Evolutionary conservation across 1,140 invertebrate species (phyloP).

Genomic region (Papilio machaon): DNA sequence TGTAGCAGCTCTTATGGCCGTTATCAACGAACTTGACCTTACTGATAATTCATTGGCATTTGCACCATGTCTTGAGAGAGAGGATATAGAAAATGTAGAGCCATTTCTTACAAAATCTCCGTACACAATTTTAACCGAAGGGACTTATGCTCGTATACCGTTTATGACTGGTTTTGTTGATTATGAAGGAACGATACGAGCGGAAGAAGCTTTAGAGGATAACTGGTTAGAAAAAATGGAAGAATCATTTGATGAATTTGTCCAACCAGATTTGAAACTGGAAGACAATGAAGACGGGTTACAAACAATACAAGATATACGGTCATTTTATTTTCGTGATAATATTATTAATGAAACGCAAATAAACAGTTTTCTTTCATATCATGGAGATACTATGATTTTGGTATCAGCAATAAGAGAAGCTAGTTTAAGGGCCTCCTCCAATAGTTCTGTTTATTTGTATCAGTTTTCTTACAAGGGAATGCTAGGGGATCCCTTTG

Average conservation of each 20-base stretch:
- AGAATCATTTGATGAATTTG: constrained; percentile 59
- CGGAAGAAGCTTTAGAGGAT: constrained; percentile 55
- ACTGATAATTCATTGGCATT: constrained; percentile 70
- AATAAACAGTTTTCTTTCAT: constrained; percentile 57
- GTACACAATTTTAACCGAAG: constrained; percentile 55
- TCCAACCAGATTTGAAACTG: constrained; percentile 69
- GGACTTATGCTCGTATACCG: constrained; percentile 61
- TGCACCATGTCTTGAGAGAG: constrained; percentile 70
- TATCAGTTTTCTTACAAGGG: constrained; percentile 76
- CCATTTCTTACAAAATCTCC: constrained; percentile 66
- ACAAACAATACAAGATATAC: constrained; percentile 53
- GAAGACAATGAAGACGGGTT: constrained; percentile 48
- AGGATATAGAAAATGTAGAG: constrained; percentile 51
- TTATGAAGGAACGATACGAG: constrained; percentile 71
- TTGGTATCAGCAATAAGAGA: constrained; percentile 68
- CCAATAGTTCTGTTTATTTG: constrained; percentile 57
- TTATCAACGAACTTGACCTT: constrained; percentile 69
- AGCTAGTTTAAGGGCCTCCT: constrained; percentile 55
- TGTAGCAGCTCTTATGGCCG: constrained; percentile 67
- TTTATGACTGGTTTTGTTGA: constrained; percentile 73
- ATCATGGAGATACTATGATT: constrained; percentile 74
- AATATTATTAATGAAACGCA: constrained; percentile 45
- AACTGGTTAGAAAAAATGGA: constrained; percentile 70
- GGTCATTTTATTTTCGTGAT: constrained; percentile 58
- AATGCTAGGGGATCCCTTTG: constrained; percentile 52